Evolutionary conservation across 2,797 vertebrate genomes (phyloP), one percentile per base, ranked within the genome.

Genomic region (Enteromius paludinosus): DNA sequence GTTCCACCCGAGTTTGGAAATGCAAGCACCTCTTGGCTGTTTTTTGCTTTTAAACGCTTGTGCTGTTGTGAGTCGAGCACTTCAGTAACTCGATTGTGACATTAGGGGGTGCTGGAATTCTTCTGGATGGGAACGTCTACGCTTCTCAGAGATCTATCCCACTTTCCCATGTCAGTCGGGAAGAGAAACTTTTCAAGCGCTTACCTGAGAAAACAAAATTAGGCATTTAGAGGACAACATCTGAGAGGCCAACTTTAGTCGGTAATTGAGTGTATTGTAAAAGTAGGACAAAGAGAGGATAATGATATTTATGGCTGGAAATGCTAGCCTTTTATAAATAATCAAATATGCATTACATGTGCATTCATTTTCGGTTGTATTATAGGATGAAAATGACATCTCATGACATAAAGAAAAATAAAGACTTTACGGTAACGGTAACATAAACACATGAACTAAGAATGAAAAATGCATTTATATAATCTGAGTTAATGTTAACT

Each of bases 91-190:
- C 38, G 18, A 5, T 56, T 65, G 77, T 75, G 92, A 89, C 95
- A 91, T 93, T 95, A 95, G 95, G 94, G 92, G 95, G 94, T 90
- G 95, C 95, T 95, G 93, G 88, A 93, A 93, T 92, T 90, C 94
- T 95, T 92, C 81, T 91, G 83, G 54, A 75, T 43, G n/a, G 0
- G 17, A 54, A 33, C 4, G 5, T 18, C 23, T 15, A 38, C 2
- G 41, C 33, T 75, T 62, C 49, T 78, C 28, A 7, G 41, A 54
- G 52, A 20, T 65, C 41, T 41, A 66, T 25, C 56, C 14, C 41
- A 18, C 23, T 45, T 71, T 20, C 62, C 12, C 61, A 64, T 59
- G 69, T 62, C 66, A 35, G 20, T 28, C 79, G 35, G 35, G 49
- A 78, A 80, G 87, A 65, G 9, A 61, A 56, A 23, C 5, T 84